Evolutionary conservation across 2,888 invertebrate species (phyloP).

Genomic region (Automeris io): DNA sequence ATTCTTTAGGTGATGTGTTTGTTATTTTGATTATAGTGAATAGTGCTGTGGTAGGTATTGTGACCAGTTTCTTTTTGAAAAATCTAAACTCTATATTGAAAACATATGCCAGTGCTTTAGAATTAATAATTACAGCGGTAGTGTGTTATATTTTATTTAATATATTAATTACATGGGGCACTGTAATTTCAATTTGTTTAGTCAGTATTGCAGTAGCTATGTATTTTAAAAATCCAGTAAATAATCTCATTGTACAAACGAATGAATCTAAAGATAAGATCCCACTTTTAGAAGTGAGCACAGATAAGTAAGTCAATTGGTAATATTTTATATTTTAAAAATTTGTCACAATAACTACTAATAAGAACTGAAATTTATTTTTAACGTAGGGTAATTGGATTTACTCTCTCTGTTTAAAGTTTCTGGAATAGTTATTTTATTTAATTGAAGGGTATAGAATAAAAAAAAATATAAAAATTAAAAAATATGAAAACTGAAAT

Average conservation of each 20-base stretch:
- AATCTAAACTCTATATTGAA: slow-evolving; percentile 96
- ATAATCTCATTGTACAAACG: slow-evolving; percentile 47
- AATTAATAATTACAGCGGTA: slow-evolving; percentile 92
- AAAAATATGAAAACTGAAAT: too few relatives aligned
- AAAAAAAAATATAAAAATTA: too few relatives aligned
- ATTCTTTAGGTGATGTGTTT: slow-evolving; percentile 79
- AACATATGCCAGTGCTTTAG: slow-evolving; percentile 96
- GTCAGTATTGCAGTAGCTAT: slow-evolving; percentile 90
- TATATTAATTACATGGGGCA: slow-evolving; percentile 89
- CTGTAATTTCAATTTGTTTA: slow-evolving; percentile 86
- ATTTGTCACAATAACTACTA: not conserved
- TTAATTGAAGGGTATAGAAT: too few relatives aligned
- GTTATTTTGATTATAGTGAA: slow-evolving; percentile 90
- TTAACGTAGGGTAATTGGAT: too few relatives aligned
- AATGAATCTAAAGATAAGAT: slow-evolving; percentile 34
- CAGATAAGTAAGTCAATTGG: slow-evolving; percentile 10
- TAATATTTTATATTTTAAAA: not conserved
- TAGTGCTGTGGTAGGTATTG: slow-evolving; percentile 93
- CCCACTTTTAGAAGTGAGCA: slow-evolving; percentile 44
- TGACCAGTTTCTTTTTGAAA: slow-evolving; percentile 95
- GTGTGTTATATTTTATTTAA: slow-evolving; percentile 90
- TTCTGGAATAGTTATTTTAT: too few relatives aligned
- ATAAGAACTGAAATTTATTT: too few relatives aligned
- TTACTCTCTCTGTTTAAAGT: too few relatives aligned
- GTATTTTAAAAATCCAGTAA: slow-evolving; percentile 94